Evolutionary conservation across 2,888 invertebrate genomes (phyloP).

Genomic region (Lomographa bimaculata): DNA sequence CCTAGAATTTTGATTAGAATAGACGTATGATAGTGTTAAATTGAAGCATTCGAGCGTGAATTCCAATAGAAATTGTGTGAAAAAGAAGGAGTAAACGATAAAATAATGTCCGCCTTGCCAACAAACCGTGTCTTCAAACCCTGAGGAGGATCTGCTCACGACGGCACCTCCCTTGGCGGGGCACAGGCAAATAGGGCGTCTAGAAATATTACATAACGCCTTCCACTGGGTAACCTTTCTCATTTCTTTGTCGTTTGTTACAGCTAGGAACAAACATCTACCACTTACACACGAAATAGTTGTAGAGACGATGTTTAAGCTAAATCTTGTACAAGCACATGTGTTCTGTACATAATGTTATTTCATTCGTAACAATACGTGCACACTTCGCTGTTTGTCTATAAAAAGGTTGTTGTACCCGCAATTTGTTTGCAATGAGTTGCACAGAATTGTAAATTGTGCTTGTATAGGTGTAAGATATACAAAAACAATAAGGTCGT

Average conservation of each 20-base stretch:
- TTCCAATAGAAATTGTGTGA: slow-evolving; percentile 26
- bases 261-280: too few species aligned
- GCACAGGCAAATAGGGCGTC: slow-evolving; percentile 50
- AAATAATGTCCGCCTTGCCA: slow-evolving; percentile 66
- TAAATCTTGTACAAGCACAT: too few species aligned
- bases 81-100: slow-evolving; percentile 34
- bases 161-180: slow-evolving; percentile 57
- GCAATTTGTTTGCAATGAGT: slow-evolving; percentile 39
- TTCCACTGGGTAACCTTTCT: slow-evolving; percentile 39
- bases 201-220: slow-evolving; percentile 50
- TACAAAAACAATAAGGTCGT: slow-evolving; percentile 40
- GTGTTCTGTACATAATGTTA: too few species aligned
- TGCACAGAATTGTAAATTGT: slow-evolving; percentile 31
- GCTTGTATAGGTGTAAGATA: slow-evolving; percentile 22
- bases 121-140: slow-evolving; percentile 69
- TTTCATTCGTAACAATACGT: too few species aligned
- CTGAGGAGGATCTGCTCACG: slow-evolving; percentile 69
- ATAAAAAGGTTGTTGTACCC: slow-evolving; percentile 44
- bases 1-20: slow-evolving; percentile 3
- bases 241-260: background rate
- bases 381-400: slow-evolving; percentile 10
- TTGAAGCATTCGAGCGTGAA: slow-evolving; percentile 24
- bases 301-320: too few species aligned
- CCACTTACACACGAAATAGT: too few species aligned
- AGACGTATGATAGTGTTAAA: slow-evolving; percentile 12